A percentile compares a stretch with the other conserved stretches of the same genome.
phyloP scores from a whole-genome alignment of 2,888 invertebrate species.

The Sarcophaga subvicina region DNA sequence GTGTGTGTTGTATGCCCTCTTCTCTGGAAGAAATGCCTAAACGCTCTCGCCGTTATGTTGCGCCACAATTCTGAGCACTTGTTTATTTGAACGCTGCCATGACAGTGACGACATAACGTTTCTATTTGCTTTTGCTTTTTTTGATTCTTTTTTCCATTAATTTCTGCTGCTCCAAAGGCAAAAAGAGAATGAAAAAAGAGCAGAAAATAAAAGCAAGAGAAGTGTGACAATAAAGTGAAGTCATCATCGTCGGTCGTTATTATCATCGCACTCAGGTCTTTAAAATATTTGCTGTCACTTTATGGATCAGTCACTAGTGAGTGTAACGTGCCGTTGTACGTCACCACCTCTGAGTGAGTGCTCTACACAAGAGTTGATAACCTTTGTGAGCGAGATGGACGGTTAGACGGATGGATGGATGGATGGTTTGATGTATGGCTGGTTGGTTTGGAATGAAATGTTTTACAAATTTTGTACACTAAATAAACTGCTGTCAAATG shows the following conservation, averaged over 20 bases:
- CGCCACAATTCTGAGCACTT: conserved; percentile 77
- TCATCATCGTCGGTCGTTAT: background rate
- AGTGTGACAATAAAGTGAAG: conserved; percentile 6
- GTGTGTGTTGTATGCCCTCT: background rate
- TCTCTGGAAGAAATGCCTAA: background rate
- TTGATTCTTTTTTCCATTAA: background rate
- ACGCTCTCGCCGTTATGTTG: background rate
- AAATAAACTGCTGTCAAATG: conserved; percentile 45
- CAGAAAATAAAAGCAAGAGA: background rate
- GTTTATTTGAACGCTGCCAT: conserved; percentile 79
- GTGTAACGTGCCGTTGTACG: conserved; percentile 11
- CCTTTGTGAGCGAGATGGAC: background rate
- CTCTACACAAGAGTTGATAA: conserved; percentile 49
- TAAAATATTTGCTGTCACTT: conserved; percentile 14
- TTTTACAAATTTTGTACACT: background rate
- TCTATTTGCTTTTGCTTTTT: background rate
- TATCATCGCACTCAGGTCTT: conserved; percentile 21
- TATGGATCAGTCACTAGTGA: conserved; percentile 8
- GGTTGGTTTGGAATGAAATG: no score
- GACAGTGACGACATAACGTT: conserved; percentile 71
- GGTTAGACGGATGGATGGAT: background rate
- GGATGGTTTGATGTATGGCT: background rate
- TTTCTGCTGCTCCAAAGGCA: background rate
- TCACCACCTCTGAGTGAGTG: background rate
- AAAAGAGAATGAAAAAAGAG: background rate